Percentiles rank a stretch among this genome's conserved stretches.
These are phyloP conservation scores for Tenodera sinensis DNA, from an alignment of 2,888 invertebrate species.

Conservation along the genomic window DNA sequence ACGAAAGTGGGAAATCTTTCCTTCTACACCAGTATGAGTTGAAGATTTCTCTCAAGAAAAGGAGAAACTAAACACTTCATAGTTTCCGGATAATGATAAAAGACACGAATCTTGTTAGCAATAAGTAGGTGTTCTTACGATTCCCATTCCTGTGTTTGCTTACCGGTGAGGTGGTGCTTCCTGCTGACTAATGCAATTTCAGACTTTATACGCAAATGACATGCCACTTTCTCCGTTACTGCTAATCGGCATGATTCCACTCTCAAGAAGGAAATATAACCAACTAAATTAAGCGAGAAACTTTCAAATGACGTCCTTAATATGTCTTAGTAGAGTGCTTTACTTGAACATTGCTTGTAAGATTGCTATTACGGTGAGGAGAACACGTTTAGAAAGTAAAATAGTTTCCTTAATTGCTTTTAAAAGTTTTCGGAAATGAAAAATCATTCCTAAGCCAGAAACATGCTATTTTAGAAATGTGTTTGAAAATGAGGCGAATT, in stretches of 20 bases:
- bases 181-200: not conserved
- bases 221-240: not conserved
- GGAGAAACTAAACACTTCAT: no score
- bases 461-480: no score
- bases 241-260: not conserved
- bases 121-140: no score
- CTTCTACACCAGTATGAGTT: no score
- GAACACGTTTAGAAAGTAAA: not conserved
- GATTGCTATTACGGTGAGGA: not conserved
- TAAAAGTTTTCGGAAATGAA: not conserved
- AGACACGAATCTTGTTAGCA: no score
- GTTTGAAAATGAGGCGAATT: no score
- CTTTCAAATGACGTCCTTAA: not conserved
- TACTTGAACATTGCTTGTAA: not conserved
- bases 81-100: no score
- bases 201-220: not conserved
- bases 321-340: no score
- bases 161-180: not conserved
- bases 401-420: not conserved
- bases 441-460: not conserved
- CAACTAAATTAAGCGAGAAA: not conserved
- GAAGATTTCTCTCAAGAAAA: no score
- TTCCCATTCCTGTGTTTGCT: no score
- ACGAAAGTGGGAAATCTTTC: no score
- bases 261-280: not conserved